Conservation (phyloP, 2,888 invertebrate genomes). For the Pherbina coryleti region DNA sequence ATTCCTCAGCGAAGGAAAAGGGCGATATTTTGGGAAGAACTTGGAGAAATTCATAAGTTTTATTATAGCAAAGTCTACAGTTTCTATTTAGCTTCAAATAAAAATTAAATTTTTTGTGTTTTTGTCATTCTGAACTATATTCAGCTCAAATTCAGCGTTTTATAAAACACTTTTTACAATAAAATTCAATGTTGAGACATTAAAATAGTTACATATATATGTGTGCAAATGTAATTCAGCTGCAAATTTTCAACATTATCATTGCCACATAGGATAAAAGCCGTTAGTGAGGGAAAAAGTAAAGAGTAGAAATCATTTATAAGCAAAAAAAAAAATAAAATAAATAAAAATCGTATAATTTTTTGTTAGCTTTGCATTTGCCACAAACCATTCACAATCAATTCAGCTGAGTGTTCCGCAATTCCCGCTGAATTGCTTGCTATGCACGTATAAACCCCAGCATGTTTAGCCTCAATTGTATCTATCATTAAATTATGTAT, state of each 20-base stretch:
- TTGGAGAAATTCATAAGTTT: slow-evolving; percentile 56
- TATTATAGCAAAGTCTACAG: not conserved
- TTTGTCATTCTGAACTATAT: not conserved
- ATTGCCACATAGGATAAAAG: not conserved
- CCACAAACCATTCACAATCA: slow-evolving; percentile 80
- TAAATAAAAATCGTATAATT: no score
- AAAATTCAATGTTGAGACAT: not conserved
- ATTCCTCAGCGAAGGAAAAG: slow-evolving; percentile 81
- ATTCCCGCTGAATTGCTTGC: slow-evolving; percentile 81
- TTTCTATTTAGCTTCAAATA: not conserved
- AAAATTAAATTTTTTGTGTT: not conserved
- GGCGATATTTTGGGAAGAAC: slow-evolving; percentile 83
- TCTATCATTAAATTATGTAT: slow-evolving; percentile 76
- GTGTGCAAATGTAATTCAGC: not conserved
- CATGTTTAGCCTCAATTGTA: slow-evolving; percentile 77
- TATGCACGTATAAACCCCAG: slow-evolving; percentile 81
- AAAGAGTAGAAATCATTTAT: no score
- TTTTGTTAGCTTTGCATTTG: not conserved
- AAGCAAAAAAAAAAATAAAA: no score
- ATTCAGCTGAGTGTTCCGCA: slow-evolving; percentile 77
- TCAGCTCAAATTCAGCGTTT: slow-evolving; percentile 1
- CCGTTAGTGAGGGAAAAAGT: not conserved
- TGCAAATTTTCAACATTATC: not conserved
- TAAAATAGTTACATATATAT: not conserved
- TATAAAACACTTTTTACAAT: not conserved